Conservation (phyloP, 2,888 invertebrate genomes). For the Lissonota sp. region DNA sequence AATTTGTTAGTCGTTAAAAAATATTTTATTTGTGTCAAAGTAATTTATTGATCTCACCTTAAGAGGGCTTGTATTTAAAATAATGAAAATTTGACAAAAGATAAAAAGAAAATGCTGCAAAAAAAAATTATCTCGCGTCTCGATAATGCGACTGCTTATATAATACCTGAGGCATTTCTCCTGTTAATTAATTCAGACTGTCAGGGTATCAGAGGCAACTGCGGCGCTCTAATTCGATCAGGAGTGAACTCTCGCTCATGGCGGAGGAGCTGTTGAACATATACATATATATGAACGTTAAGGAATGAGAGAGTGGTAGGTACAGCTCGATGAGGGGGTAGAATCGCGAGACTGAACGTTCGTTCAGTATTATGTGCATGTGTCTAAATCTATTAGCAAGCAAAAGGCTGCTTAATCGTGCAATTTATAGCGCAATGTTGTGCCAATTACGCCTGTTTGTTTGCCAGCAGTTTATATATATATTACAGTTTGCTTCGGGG, state of each 20-base stretch:
- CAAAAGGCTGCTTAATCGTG: no score
- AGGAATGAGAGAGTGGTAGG: slow-evolving; percentile 53
- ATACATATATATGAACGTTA: slow-evolving; percentile 49
- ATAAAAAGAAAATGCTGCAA: neutral
- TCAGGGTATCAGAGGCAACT: slow-evolving; percentile 81
- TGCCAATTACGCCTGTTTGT: no score
- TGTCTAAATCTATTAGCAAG: no score
- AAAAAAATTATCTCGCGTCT: slow-evolving; percentile 68
- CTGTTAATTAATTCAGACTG: slow-evolving; percentile 83
- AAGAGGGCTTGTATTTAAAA: no score
- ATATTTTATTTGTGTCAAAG: neutral
- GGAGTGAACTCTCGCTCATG: slow-evolving; percentile 79
- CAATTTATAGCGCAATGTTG: no score
- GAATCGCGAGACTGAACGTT: slow-evolving; percentile 59
- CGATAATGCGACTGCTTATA: slow-evolving; percentile 80
- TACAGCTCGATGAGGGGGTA: slow-evolving; percentile 32
- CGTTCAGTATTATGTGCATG: slow-evolving; percentile 25
- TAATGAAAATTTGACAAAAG: neutral
- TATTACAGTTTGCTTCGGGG: slow-evolving; percentile 71
- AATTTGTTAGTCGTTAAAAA: no score
- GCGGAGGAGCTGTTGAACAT: slow-evolving; percentile 60
- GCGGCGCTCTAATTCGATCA: slow-evolving; percentile 83
- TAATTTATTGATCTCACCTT: neutral
- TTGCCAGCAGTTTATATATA: neutral
- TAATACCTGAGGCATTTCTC: slow-evolving; percentile 70